Evolutionary conservation across 2,797 vertebrate species (phyloP), one percentile per base, ranked within the genome.

Genomic region (Loris lydekkerianus): DNA sequence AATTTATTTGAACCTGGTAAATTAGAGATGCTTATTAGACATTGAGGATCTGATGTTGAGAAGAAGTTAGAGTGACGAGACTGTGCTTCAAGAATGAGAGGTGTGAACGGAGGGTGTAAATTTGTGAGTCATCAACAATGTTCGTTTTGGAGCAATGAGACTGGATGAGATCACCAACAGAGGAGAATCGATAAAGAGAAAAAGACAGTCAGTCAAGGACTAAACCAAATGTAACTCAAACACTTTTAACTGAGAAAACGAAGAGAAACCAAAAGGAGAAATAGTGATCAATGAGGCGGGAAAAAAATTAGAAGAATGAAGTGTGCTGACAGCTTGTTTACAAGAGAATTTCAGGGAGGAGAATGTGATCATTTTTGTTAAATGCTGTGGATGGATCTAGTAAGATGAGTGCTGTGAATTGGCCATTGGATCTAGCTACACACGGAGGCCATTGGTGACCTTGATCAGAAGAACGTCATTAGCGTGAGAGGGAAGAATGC

Each of bases 281-380:
- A 83, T 11, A 63, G 31, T 0, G 0, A 61, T 73, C 10, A 13
- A 67, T 37, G 17, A 77, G 10, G 7, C 2, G 58, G 60, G 31
- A 85, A 34, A 91, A 91, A 88, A 80, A 78, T 80, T 14, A 69
- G n/a, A 34, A 88, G 37, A 75, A 75, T 72, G 7, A 73, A 14
- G 7, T 85, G 2, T 11, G 7, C 6, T 25, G 0, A 21, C 58
- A 78, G 29, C 14, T 20, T 20, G 34, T 14, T 76, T 6, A 31
- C 80, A 95, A 76, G n/a, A 94, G 25, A 5, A 67, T 87, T 78
- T 91, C 53, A 85, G 25, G 31, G 9, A 58, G 23, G 40, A 83
- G 23, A 6, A 23, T 8, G 3, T 27, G 21, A 69, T 73, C 10
- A 21, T 37, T 27, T 72, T 77, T 80, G 13, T 37, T 18, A 76